phyloP scores from a whole-genome alignment of 37 sponge, comb jelly and placozoan genomes.

The Amphimedon queenslandica region DNA sequence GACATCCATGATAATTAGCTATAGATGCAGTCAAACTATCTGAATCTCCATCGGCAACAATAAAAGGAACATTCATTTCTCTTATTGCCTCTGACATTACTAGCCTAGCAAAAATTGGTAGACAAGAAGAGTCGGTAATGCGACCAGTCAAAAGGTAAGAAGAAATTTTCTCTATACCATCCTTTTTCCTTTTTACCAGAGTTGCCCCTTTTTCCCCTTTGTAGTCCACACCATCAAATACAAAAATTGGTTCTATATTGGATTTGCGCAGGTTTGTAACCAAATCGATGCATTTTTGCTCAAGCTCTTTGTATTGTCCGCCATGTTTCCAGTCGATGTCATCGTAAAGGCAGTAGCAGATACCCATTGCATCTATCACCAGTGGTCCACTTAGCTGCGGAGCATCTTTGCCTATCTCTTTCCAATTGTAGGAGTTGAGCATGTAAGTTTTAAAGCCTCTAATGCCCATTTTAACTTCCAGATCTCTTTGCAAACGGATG shows the following conservation, averaged over 20 bases:
- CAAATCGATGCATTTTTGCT: constrained; percentile 8
- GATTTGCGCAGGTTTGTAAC: constrained; percentile 22
- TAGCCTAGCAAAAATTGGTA: constrained; percentile 22
- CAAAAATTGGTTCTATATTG: constrained; percentile 42
- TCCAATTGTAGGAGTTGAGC: constrained; percentile 1
- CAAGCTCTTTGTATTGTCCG: constrained; percentile 63
- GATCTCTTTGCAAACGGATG: too few species aligned
- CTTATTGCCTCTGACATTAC: constrained; percentile 32
- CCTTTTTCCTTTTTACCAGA: constrained; percentile 4
- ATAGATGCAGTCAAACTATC: constrained; percentile 45
- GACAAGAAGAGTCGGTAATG: neutral
- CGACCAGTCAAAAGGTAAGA: too few species aligned
- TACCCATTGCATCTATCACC: constrained; percentile 56
- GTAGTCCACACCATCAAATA: constrained; percentile 72
- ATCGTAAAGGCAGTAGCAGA: constrained; percentile 36
- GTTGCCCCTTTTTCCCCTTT: constrained; percentile 43
- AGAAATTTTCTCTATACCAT: neutral
- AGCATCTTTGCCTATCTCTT: constrained; percentile 14
- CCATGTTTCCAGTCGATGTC: constrained; percentile 41
- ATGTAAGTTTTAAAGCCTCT: neutral
- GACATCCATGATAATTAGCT: constrained; percentile 55
- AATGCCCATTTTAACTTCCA: constrained; percentile 7
- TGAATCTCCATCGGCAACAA: constrained; percentile 72
- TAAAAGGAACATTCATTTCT: constrained; percentile 27
- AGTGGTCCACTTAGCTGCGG: constrained; percentile 22